These are phyloP conservation scores for Stichopus chloronotus DNA, from an alignment of 35 echinoderm and acorn worm genomes.

Conservation along the genomic window DNA sequence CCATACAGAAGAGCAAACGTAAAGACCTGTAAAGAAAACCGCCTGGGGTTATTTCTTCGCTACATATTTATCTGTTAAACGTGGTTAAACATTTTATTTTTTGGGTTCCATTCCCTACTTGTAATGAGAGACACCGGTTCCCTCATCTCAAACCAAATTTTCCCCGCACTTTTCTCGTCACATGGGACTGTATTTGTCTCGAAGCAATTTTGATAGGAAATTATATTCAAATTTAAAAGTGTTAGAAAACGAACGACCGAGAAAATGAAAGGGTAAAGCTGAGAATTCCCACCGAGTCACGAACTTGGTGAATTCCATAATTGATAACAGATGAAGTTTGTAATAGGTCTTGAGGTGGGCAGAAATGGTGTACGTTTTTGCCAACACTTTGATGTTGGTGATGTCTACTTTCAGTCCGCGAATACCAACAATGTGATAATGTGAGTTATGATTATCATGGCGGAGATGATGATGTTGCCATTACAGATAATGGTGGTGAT, in stretches of 20 bases:
- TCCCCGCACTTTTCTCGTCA: neutral
- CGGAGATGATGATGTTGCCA: too few species aligned
- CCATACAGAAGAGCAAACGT: too few species aligned
- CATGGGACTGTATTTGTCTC: slow-evolving; percentile 7
- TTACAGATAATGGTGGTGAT: too few species aligned
- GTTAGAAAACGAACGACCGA: neutral
- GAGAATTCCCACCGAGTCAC: slow-evolving; percentile 17
- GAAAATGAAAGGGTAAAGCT: neutral
- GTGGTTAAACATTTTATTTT: too few species aligned
- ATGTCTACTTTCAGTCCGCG: too few species aligned
- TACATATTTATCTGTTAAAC: too few species aligned
- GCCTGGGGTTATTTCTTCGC: too few species aligned
- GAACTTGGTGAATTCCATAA: neutral
- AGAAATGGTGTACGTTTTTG: slow-evolving; percentile 35
- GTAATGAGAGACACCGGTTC: neutral
- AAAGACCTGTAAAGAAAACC: too few species aligned
- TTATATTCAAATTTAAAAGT: slow-evolving; percentile 12
- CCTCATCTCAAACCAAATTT: neutral
- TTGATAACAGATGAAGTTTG: slow-evolving; percentile 21
- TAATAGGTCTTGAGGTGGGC: slow-evolving; percentile 4
- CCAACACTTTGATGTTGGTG: neutral
- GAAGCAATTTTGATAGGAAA: slow-evolving; percentile 57
- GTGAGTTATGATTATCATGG: too few species aligned
- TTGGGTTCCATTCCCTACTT: neutral
- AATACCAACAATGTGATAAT: too few species aligned